A percentile compares a stretch with the other conserved stretches of the same genome.
phyloP scores from a whole-genome alignment of 2,113 vertebrate species.

The Amblyopsis rosae region DNA sequence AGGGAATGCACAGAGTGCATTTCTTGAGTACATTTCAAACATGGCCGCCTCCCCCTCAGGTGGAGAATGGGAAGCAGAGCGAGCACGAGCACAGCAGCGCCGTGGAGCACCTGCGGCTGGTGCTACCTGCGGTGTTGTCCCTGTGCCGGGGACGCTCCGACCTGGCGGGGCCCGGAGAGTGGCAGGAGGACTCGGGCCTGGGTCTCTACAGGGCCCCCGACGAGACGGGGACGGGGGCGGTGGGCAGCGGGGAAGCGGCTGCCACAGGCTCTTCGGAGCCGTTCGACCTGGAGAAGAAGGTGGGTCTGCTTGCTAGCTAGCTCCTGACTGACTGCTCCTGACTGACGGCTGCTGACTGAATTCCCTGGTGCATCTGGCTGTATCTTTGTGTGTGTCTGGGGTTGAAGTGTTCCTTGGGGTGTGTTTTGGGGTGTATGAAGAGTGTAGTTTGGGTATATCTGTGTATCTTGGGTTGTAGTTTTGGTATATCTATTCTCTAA shows the following conservation, averaged over 20 bases:
- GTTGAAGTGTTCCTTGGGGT: too few relatives aligned
- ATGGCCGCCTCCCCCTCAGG: conserved; percentile 60
- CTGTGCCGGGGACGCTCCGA: conserved; percentile 41
- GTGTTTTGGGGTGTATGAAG: too few relatives aligned
- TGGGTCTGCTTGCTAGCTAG: conserved; percentile 8
- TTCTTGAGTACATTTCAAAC: not conserved
- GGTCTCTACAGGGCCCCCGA: conserved; percentile 73
- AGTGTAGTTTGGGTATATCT: too few relatives aligned
- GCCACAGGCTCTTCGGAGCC: conserved; percentile 39
- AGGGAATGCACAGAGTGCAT: not conserved
- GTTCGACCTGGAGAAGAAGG: conserved; percentile 77
- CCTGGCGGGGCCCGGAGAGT: conserved; percentile 41
- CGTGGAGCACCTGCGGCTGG: conserved; percentile 84
- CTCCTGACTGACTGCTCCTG: too few relatives aligned
- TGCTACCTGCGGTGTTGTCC: conserved; percentile 76
- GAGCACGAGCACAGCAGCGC: conserved; percentile 83
- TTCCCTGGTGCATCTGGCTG: too few relatives aligned
- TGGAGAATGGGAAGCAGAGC: conserved; percentile 79
- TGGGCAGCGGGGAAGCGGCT: not conserved
- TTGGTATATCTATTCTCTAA: too few relatives aligned
- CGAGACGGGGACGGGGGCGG: conserved; percentile 51
- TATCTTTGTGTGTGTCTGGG: too few relatives aligned
- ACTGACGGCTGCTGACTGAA: too few relatives aligned
- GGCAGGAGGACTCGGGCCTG: conserved; percentile 73
- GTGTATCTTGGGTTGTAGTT: too few relatives aligned